phyloP scores from a whole-genome alignment of 2,888 invertebrate genomes.

The Torymus aiolomorphi region DNA sequence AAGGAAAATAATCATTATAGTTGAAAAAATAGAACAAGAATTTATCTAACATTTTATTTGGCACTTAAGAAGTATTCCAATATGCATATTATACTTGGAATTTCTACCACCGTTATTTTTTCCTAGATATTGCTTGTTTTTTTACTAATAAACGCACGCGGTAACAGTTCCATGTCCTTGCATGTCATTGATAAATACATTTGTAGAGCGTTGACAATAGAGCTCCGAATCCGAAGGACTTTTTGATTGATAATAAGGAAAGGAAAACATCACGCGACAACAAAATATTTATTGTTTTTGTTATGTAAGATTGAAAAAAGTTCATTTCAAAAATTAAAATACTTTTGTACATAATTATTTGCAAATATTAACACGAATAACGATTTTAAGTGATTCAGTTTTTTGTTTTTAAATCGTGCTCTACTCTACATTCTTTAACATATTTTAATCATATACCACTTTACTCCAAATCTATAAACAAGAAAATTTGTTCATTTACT shows the following conservation, averaged over 20 bases:
- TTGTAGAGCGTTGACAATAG: constrained; percentile 23
- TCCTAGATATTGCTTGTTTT: constrained; percentile 35
- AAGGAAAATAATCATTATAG: not conserved
- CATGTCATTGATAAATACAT: constrained; percentile 23
- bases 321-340: too few relatives aligned
- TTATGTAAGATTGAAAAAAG: too few relatives aligned
- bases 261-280: constrained; percentile 6
- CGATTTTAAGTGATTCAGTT: constrained; percentile 41
- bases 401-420: constrained; percentile 47
- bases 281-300: too few relatives aligned
- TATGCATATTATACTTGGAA: constrained; percentile 13
- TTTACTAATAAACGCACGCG: constrained; percentile 42
- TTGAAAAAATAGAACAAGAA: constrained; percentile 29
- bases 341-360: constrained; percentile 35
- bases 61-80: constrained; percentile 20
- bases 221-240: constrained; percentile 11
- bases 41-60: constrained; percentile 31
- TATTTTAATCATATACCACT: not conserved
- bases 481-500: constrained; percentile 55
- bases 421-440: constrained; percentile 35
- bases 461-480: not conserved
- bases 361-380: constrained; percentile 36
- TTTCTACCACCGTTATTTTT: constrained; percentile 16
- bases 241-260: constrained; percentile 4
- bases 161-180: constrained; percentile 44